These are phyloP conservation scores for Urocolius indicus DNA, from an alignment of 2,113 vertebrate genomes.

Conservation along the genomic window DNA sequence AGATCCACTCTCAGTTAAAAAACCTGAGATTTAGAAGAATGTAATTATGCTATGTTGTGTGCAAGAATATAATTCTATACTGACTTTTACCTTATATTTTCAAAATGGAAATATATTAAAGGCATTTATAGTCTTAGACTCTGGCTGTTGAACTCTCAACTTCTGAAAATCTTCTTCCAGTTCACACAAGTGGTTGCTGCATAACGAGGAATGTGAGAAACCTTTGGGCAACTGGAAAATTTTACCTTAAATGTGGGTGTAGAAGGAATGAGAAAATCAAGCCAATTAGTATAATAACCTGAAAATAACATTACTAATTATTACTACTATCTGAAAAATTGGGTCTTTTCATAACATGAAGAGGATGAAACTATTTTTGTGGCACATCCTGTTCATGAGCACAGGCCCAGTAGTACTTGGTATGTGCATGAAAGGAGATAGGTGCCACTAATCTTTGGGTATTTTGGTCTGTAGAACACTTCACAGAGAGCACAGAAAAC, in stretches of 20 bases:
- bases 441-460: background rate
- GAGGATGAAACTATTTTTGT: background rate
- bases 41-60: background rate
- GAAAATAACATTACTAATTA: background rate
- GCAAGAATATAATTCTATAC: background rate
- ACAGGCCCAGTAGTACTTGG: background rate
- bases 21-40: background rate
- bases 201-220: background rate
- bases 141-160: background rate
- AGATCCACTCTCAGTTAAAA: background rate
- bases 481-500: background rate
- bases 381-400: background rate
- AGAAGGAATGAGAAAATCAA: background rate
- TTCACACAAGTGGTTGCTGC: background rate
- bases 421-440: background rate
- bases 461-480: background rate
- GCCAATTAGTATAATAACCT: background rate
- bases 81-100: background rate
- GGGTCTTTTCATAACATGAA: background rate
- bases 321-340: background rate
- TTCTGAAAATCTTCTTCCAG: background rate
- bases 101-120: background rate
- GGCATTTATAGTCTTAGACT: background rate
- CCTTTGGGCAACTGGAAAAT: background rate
- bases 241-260: background rate